Evolutionary conservation across 2,113 vertebrate species (phyloP), one percentile per base, ranked within the genome.

Genomic region (Phylloscopus trochilus): DNA sequence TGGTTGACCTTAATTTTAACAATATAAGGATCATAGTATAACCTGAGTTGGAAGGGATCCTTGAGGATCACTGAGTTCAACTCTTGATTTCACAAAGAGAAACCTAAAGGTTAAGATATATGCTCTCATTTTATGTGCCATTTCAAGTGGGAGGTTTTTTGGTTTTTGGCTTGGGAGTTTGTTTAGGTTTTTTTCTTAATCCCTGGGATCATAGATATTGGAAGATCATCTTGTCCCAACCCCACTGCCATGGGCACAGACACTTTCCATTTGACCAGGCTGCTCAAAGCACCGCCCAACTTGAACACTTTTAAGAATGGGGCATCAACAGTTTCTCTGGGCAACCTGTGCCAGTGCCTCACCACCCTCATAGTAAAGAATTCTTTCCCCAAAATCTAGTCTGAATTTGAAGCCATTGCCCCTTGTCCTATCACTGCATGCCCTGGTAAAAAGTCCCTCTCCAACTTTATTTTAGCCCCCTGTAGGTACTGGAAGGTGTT

Each of bases 311-410:
- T 10, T 44, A 62, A 22, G 30, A 26, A 55, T 35, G 30, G 24
- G 39, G 1, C 21, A 27, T n/a, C 0, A 0, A 15, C 17, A 19
- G 6, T 30, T 68, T 60, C n/a, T 62, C 26, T 53, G 20, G 39
- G 24, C 46, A 75, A 3, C 16, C 46, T 53, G 24, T 26, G 21
- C 16, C 39, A 53, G 46, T 31, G 62, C 20, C 53, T 75, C 46
- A 41, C 13, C 30, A 60, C 20, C 4, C 9, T 68, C 30, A 35
- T 1, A 22, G n/a, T 41, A 46, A 68, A 60, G 46, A 67, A 15
- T 47, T 46, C 68, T 64, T 82, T 24, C 26, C 39, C n/a, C 35
- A 15, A 4, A 55, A 46, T 53, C 20, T 47, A 51, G 82, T 15
- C 55, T 53, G 43, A 41, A 35, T 28, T n/a, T 83, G n/a, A 62